Base-by-base conservation (phyloP, 2,888 invertebrate genomes). In the Lepeophtheirus nordmannii region DNA sequence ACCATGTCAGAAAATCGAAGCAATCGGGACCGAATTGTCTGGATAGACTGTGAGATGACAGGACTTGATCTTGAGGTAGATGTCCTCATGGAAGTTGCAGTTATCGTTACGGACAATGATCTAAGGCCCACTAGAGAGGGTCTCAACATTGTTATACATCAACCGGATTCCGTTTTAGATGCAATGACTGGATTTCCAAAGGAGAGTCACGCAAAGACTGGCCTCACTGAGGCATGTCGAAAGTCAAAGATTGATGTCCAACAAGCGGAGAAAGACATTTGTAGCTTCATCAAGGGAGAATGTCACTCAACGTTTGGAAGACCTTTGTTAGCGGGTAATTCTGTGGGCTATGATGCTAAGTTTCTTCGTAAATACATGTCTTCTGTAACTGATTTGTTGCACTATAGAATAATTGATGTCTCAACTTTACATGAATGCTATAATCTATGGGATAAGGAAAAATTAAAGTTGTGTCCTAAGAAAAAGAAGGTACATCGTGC, bases 401-500 rank as follows among this genome's bases (percentile, higher is more conserved):
- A 96, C 74, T 93, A 96, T 75, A 82, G 96, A 71, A 85, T 90
- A 58, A 83, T 98, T 69, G 97, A 97, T 79, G 92, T 94, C 1
- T 89, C 88, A 41, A 82, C 88, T 0, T 76, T 97, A 20, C 94
- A 93, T 74, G 93, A 94, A 76, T 74, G 96, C 30, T 40, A 1
- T 67, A 70, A 80, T 70, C 76, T 87, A 17, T 96, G 94, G 93
- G 83, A 84, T 75, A 81, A 82, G 2, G 77, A 80, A 20, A 74
- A 83, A 11, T 81, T 76, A 71, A 75, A 78, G 14, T 73, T 72
- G n/a, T 76, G 78, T 63, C 86, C 87, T 0, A 73, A 74, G 60
- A 89, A 89, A 72, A 76, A 73, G 62, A 78, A 82, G n/a, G 71
- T 75, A 0, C 90, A 91, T 73, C 80, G 90, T 70, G 83, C 86